A percentile compares a stretch with the other conserved stretches of the same genome.
Evolutionary conservation across 2,797 vertebrate species (phyloP).

Genomic region (Danio albolineatus): DNA sequence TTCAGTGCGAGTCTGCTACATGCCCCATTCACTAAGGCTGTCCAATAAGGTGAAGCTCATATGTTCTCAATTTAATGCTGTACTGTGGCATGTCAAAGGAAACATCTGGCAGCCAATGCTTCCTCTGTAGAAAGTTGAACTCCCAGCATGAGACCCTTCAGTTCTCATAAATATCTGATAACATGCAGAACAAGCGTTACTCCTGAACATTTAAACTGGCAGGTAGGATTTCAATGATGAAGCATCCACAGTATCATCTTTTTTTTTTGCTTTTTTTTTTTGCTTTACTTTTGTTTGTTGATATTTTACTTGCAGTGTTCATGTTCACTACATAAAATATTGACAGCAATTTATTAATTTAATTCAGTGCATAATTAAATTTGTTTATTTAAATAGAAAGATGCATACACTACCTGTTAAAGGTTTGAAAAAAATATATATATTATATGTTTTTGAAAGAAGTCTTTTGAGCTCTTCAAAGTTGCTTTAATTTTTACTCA

Average conservation of each 20-base stretch:
- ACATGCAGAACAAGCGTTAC: neutral
- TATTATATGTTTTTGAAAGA: too few species aligned
- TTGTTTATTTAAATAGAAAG: too few species aligned
- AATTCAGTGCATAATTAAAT: neutral
- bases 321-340: neutral
- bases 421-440: too few species aligned
- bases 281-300: neutral
- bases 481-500: too few species aligned
- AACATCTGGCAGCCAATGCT: conserved; percentile 45
- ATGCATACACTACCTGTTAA: too few species aligned
- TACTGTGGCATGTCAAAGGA: conserved; percentile 42
- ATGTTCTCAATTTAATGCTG: conserved; percentile 25
- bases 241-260: neutral
- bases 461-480: too few species aligned
- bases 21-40: neutral
- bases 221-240: neutral
- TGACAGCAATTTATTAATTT: neutral
- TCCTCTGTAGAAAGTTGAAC: conserved; percentile 8
- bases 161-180: conserved; percentile 40
- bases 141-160: conserved; percentile 27
- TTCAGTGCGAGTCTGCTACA: conserved; percentile 1
- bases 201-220: neutral
- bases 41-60: conserved; percentile 11
- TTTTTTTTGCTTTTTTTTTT: neutral
- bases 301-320: neutral